phyloP scores from a whole-genome alignment of 1,140 invertebrate species.

The Drosophila virilis region DNA sequence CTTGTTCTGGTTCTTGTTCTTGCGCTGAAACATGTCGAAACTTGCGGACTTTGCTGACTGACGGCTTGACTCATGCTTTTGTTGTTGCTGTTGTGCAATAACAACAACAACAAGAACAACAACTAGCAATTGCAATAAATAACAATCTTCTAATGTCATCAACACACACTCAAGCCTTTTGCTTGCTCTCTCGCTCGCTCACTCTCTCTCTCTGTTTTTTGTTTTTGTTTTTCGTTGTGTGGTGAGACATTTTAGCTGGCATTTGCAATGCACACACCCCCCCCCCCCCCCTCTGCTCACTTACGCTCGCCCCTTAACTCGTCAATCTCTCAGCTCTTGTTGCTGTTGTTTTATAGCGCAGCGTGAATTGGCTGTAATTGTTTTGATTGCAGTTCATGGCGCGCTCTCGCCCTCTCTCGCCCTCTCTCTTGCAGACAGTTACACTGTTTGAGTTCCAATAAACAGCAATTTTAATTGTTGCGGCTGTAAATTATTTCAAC shows the following conservation, averaged over 20 bases:
- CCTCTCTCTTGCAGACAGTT: neutral
- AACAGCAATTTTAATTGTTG: slow-evolving; percentile 66
- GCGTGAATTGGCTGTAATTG: slow-evolving; percentile 80
- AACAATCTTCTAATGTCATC: slow-evolving; percentile 82
- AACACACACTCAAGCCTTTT: slow-evolving; percentile 54
- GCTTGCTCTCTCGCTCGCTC: slow-evolving; percentile 5
- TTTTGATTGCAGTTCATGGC: slow-evolving; percentile 81
- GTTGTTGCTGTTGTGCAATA: slow-evolving; percentile 20
- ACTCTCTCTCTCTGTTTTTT: slow-evolving; percentile 13
- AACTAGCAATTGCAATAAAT: slow-evolving; percentile 77
- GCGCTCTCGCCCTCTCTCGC: slow-evolving; percentile 10
- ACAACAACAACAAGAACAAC: slow-evolving; percentile 36
- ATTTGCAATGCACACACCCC: neutral
- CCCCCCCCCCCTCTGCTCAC: neutral
- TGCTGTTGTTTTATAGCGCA: slow-evolving; percentile 61
- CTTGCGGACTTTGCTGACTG: slow-evolving; percentile 43
- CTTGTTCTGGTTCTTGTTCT: slow-evolving; percentile 47
- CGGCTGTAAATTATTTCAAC: slow-evolving; percentile 25
- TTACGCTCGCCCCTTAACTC: too few species aligned
- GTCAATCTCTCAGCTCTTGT: slow-evolving; percentile 1
- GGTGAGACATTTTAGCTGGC: slow-evolving; percentile 4
- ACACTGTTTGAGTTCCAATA: slow-evolving; percentile 35
- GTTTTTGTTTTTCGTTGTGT: slow-evolving; percentile 32
- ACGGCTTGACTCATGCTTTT: slow-evolving; percentile 39
- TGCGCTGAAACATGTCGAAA: slow-evolving; percentile 28